Evolutionary conservation across 2,113 vertebrate species (phyloP).

Genomic region (Gobio gobio): DNA sequence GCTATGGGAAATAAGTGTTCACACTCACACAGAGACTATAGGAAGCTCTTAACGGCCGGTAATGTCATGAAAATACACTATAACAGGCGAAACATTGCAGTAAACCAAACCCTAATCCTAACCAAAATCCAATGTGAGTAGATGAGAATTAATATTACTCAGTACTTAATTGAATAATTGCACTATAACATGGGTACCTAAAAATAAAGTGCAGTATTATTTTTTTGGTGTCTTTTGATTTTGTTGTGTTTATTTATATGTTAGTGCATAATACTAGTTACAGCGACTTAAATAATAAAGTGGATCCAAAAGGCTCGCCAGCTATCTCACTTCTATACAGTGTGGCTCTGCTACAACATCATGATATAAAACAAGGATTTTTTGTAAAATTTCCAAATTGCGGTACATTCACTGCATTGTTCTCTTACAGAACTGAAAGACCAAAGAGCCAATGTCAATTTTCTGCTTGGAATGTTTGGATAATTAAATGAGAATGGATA

Average conservation of each 20-base stretch:
- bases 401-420: slow-evolving; percentile 3
- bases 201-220: too few relatives aligned
- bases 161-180: too few relatives aligned
- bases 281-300: not conserved
- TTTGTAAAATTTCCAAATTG: not conserved
- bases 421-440: slow-evolving; percentile 64
- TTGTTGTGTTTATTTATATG: not conserved
- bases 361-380: not conserved
- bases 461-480: slow-evolving; percentile 93
- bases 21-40: not conserved
- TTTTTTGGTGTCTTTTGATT: too few relatives aligned
- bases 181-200: too few relatives aligned
- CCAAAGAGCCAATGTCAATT: slow-evolving; percentile 83
- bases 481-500: slow-evolving; percentile 91
- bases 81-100: too few relatives aligned
- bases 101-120: too few relatives aligned
- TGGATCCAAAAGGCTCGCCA: not conserved
- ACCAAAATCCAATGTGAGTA: too few relatives aligned
- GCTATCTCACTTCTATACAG: not conserved
- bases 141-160: too few relatives aligned
- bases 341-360: not conserved
- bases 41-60: not conserved
- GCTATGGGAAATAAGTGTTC: slow-evolving; percentile 43
- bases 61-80: not conserved
- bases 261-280: not conserved